Percentiles rank a stretch among this genome's conserved stretches.
Conservation (phyloP, 2,113 vertebrate genomes). For the Callionymus lyra region DNA sequence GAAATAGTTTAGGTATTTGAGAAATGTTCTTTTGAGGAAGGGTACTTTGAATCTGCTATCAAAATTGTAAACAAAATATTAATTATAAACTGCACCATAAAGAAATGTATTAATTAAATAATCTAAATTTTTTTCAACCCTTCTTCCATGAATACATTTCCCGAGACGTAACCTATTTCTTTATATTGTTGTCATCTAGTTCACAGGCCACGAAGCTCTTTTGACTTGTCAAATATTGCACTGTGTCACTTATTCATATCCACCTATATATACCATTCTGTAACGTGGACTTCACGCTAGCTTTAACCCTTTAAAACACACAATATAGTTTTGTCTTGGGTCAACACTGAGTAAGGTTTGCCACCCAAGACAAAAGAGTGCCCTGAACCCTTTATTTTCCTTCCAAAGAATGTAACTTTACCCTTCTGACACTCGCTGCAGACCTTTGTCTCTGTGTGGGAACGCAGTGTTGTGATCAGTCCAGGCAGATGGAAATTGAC, state of each 20-base stretch:
- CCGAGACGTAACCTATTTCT: no score
- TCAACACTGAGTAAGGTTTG: slow-evolving; percentile 1
- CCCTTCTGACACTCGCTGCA: slow-evolving; percentile 14
- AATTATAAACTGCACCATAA: no score
- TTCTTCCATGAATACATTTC: no score
- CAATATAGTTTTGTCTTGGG: neutral
- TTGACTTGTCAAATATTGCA: no score
- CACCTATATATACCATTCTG: neutral
- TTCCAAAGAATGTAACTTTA: slow-evolving; percentile 30
- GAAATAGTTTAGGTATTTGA: no score
- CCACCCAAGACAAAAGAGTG: slow-evolving; percentile 11
- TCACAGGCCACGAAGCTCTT: no score
- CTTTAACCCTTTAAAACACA: slow-evolving; percentile 18
- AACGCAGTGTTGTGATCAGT: slow-evolving; percentile 11
- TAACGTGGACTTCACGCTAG: neutral
- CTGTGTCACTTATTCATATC: neutral
- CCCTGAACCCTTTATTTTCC: slow-evolving; percentile 8
- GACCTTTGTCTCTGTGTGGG: slow-evolving; percentile 21
- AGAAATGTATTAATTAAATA: no score
- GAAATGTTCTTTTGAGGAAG: no score
- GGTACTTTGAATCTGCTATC: no score
- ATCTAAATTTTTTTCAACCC: no score
- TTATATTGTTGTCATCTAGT: no score
- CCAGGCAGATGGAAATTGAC: slow-evolving; percentile 13
- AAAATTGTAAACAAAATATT: no score